These are phyloP conservation scores for Drosophila arizonae DNA, from an alignment of 1,140 invertebrate genomes.

Conservation along the genomic window DNA sequence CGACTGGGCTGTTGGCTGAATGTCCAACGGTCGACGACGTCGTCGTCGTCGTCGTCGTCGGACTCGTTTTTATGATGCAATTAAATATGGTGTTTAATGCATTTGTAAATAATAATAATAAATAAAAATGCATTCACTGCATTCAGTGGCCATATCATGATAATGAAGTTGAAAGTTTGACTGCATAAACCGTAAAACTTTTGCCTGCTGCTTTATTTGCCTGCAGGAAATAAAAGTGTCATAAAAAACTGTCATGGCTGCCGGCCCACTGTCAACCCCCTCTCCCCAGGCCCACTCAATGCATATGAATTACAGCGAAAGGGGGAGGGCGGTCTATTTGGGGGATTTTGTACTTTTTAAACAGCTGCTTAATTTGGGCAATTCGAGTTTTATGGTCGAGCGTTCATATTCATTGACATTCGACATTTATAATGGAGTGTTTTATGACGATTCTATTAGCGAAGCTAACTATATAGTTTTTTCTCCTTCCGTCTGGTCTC, in stretches of 20 bases:
- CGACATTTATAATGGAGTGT: constrained; percentile 45
- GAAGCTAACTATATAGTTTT: constrained; percentile 14
- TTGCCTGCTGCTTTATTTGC: neutral
- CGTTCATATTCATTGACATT: constrained; percentile 58
- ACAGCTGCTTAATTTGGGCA: constrained; percentile 45
- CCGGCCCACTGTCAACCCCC: neutral
- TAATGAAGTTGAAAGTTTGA: constrained; percentile 70
- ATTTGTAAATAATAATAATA: constrained; percentile 75
- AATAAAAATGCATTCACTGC: constrained; percentile 72
- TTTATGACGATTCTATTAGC: constrained; percentile 50
- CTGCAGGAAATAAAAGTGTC: constrained; percentile 74
- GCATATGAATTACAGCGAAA: constrained; percentile 68
- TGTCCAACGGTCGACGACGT: constrained; percentile 29
- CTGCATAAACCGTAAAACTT: constrained; percentile 19
- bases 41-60: constrained; percentile 9
- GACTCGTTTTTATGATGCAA: constrained; percentile 59
- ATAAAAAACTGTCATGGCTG: constrained; percentile 68
- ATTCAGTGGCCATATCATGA: constrained; percentile 52
- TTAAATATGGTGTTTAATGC: constrained; percentile 80
- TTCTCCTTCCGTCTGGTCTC: neutral
- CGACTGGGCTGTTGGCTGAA: constrained; percentile 5
- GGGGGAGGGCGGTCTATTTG: neutral
- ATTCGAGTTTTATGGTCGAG: constrained; percentile 33
- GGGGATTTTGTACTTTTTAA: constrained; percentile 23
- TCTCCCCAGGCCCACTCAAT: neutral